Evolutionary conservation across 2,797 vertebrate species (phyloP), one percentile per base, ranked within the genome.

Genomic region (Onychomys torridus): DNA sequence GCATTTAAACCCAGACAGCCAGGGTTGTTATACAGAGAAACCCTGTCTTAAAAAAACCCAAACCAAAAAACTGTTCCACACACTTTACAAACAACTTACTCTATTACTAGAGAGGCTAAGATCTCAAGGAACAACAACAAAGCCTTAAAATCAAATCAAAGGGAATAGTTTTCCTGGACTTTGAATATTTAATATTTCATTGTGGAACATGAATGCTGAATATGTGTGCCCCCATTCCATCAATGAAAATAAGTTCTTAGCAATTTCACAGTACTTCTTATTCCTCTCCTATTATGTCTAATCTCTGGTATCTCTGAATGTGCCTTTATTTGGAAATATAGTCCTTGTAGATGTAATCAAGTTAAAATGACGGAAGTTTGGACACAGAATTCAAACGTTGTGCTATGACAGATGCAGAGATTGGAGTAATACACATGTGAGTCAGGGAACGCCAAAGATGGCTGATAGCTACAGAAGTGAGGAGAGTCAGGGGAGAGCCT

Each of bases 101-200:
- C 34, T 65, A 78, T 29, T 83, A n/a, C 49, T 89, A 78, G 21
- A 86, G 23, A 89, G 19, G 6, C 76, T 75, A 89, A 55, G 0
- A 29, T 73, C 21, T 86, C 49, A 65, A 37, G 57, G 67, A 17
- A 61, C 67, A 52, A 81, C 25, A 32, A 40, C 52, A 92, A 63
- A 93, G 92, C 43, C 29, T 14, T 55, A 81, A 87, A 93, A 76
- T 76, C 75, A 91, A 93, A 82, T 67, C 46, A 84, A 90, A 55
- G 34, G 40, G 13, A 57, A 52, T 27, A 40, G 40, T 84, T 87
- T 92, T 43, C 69, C 43, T 52, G 89, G 79, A 37, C 17, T 67
- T 76, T 87, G n/a, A 63, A 63, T 43, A 94, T 95, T 97, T 89
- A 92, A 43, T 52, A 46, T 46, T 93, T 93, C n/a, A 87, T 32